Evolutionary conservation across 2,888 invertebrate species (phyloP).

Genomic region (Heliconius sara): DNA sequence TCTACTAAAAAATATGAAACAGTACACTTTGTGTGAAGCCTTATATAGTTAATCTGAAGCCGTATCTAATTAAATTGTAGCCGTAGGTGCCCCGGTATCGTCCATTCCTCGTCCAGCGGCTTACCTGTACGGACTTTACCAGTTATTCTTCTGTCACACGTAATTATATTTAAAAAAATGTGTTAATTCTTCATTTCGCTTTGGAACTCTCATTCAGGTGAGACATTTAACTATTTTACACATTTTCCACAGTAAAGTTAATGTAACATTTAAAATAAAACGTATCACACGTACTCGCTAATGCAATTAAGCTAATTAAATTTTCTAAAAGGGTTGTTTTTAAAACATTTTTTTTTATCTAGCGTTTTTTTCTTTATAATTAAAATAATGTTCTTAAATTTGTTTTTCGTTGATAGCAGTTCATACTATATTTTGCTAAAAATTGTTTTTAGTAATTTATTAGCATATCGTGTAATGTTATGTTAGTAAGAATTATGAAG

Average conservation of each 20-base stretch:
- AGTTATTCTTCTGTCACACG: conserved; percentile 45
- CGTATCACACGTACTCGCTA: conserved; percentile 21
- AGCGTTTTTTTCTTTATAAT: conserved; percentile 2
- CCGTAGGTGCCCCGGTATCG: conserved; percentile 64
- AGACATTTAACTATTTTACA: conserved; percentile 34
- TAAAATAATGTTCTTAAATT: background rate
- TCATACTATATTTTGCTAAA: background rate
- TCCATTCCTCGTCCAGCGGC: conserved; percentile 68
- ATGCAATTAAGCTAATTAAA: conserved; percentile 44
- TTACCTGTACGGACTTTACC: conserved; percentile 62
- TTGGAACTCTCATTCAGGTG: conserved; percentile 46
- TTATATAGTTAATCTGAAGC: conserved; percentile 80
- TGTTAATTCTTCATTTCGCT: conserved; percentile 45
- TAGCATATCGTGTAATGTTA: background rate
- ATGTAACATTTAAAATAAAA: conserved; percentile 1
- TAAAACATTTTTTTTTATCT: background rate
- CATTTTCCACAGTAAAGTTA: conserved; percentile 12
- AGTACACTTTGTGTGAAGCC: conserved; percentile 79
- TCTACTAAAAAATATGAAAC: conserved; percentile 73
- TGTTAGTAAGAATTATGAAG: background rate
- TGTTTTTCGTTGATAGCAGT: background rate
- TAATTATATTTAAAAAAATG: conserved; percentile 47
- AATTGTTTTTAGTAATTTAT: background rate
- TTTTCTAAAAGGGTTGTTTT: conserved; percentile 27
- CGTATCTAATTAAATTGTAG: conserved; percentile 83